Evolutionary conservation across 1,140 invertebrate genomes (phyloP), one percentile per base, ranked within the genome.

Genomic region (Tetraneura akinire): DNA sequence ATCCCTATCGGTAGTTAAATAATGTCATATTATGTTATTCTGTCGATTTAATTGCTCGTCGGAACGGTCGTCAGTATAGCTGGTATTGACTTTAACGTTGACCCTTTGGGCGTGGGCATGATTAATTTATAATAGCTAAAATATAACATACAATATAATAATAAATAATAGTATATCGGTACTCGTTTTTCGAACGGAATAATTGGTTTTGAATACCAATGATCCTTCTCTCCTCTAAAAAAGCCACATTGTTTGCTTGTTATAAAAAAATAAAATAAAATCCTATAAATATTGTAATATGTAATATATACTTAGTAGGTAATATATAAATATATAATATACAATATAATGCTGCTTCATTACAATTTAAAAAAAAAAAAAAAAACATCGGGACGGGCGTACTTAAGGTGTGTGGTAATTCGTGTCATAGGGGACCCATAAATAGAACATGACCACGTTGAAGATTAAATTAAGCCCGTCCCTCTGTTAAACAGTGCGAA

Each of bases 401-500:
- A 55, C 21, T 13, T 68, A 42, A 68, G 64, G 49, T 74, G 71
- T 74, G 64, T 68, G 64, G 64, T 9, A 68, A 68, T 42, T 68
- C 29, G 29, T 68, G n/a, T 74, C 32, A 32, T 21, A n/a, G 51
- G 32, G 51, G 71, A 37, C 29, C 29, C n/a, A 74, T 74, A 74
- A 74, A 74, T 74, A 74, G 71, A 74, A 74, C 51, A 16, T 8
- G 71, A 74, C 47, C 68, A 71, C 68, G 21, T 51, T 51, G 26
- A 29, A 74, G 71, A 57, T 74, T 74, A 74, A 74, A 74, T 55
- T 55, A 42, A 29, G 51, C 71, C 51, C 49, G 51, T 74, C 71
- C 51, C 29, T 55, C n/a, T 14, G 29, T 74, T 74, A 23, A 45
- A 68, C 21, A 68, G n/a, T 45, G n/a, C 64, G 64, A 23, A 66